These are phyloP conservation scores for Sebastes melanostomus DNA, from an alignment of 2,797 vertebrate genomes.

Conservation along the genomic window DNA sequence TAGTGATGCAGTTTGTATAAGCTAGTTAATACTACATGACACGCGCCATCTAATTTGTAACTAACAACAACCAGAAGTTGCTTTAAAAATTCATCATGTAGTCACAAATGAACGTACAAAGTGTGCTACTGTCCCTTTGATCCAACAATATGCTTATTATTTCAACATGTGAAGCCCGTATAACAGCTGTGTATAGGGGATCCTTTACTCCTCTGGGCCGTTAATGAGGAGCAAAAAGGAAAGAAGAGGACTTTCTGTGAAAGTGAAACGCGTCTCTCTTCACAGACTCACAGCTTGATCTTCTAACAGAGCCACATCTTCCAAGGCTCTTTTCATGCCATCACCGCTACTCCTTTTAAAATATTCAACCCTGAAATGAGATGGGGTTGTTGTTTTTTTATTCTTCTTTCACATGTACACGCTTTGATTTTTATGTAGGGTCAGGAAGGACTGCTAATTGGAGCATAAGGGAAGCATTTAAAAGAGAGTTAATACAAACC, in stretches of 20 bases:
- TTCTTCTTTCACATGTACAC: neutral
- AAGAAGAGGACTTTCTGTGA: conserved; percentile 22
- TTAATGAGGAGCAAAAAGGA: conserved; percentile 31
- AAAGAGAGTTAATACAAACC: neutral
- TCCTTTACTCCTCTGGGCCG: neutral
- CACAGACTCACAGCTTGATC: conserved; percentile 30
- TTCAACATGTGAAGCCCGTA: neutral
- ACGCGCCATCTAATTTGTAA: neutral
- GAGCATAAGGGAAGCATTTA: conserved; percentile 11
- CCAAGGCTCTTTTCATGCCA: conserved; percentile 35
- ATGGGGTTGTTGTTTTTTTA: neutral
- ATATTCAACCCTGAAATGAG: conserved; percentile 16
- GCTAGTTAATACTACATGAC: neutral
- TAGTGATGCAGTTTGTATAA: neutral
- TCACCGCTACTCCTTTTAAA: conserved; percentile 6
- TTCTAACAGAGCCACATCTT: conserved; percentile 34
- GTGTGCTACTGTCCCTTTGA: neutral
- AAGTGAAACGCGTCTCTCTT: conserved; percentile 7
- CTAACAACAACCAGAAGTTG: neutral
- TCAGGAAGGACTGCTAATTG: conserved; percentile 14
- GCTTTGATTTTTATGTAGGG: conserved; percentile 17
- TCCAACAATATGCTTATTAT: neutral
- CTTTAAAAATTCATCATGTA: neutral
- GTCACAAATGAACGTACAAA: neutral
- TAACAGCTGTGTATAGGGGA: neutral